Evolutionary conservation across 1,140 invertebrate genomes (phyloP).

Genomic region (Galendromus occidentalis): DNA sequence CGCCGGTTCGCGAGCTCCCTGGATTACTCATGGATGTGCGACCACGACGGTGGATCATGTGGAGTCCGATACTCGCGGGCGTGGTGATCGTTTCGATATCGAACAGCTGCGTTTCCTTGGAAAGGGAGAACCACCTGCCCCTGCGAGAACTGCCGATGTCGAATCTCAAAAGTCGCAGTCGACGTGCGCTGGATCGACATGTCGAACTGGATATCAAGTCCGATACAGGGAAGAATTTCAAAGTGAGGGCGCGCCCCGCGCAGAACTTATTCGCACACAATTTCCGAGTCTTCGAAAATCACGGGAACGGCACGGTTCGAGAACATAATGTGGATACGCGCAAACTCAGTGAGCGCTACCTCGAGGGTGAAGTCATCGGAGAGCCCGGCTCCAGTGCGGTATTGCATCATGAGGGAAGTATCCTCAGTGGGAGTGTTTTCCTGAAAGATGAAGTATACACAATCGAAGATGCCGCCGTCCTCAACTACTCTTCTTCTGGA

Average conservation of each 20-base stretch:
- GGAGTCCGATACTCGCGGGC: no score
- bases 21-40: no score
- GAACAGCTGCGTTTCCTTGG: no score
- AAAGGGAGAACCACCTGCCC: no score
- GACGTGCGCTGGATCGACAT: no score
- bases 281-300: not conserved
- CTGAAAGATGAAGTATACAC: slow-evolving; percentile 5
- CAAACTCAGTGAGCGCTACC: not conserved
- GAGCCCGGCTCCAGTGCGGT: not conserved
- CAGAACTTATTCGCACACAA: not conserved
- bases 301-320: not conserved
- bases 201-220: not conserved
- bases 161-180: no score
- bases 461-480: not conserved
- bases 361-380: not conserved
- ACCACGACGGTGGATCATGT: no score
- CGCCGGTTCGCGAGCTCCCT: no score
- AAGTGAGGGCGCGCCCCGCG: not conserved
- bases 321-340: not conserved
- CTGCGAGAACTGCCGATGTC: no score
- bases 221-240: not conserved
- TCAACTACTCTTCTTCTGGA: not conserved
- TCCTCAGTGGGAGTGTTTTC: not conserved
- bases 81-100: no score
- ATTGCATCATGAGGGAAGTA: not conserved